These are phyloP conservation scores for Lophius americanus DNA, from an alignment of 2,797 vertebrate genomes.

Conservation along the genomic window DNA sequence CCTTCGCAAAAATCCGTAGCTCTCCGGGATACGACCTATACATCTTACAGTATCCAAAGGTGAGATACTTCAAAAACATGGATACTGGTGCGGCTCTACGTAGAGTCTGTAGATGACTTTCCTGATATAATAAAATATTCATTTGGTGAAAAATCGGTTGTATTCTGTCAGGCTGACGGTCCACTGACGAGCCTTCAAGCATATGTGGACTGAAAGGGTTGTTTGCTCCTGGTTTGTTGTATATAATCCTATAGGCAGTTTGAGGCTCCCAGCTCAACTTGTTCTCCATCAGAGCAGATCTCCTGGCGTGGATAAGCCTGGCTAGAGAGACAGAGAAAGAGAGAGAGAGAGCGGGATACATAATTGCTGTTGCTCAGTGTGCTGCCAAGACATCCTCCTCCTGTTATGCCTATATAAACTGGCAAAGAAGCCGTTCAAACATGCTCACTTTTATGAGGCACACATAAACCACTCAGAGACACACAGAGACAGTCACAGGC, in stretches of 20 bases:
- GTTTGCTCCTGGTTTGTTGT: constrained; percentile 67
- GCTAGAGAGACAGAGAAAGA: constrained; percentile 37
- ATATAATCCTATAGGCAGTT: constrained; percentile 76
- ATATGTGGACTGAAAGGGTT: constrained; percentile 61
- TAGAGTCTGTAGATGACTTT: no score
- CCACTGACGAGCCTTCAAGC: constrained; percentile 46
- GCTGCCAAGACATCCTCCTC: constrained; percentile 72
- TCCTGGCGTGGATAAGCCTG: constrained; percentile 72
- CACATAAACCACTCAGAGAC: constrained; percentile 43
- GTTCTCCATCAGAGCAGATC: constrained; percentile 77
- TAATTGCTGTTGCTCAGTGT: constrained; percentile 70
- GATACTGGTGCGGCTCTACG: no score
- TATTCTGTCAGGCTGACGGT: constrained; percentile 39
- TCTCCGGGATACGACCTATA: no score
- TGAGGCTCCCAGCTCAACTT: constrained; percentile 67
- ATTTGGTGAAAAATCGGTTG: constrained; percentile 36
- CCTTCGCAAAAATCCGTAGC: no score
- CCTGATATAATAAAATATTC: constrained; percentile 40
- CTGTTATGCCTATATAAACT: constrained; percentile 65
- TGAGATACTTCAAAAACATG: no score
- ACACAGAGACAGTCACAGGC: constrained; percentile 9
- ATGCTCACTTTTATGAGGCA: constrained; percentile 59
- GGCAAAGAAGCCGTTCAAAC: constrained; percentile 65
- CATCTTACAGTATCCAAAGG: no score
- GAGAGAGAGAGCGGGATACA: constrained; percentile 41